phyloP scores from a whole-genome alignment of 1,140 invertebrate genomes.

The Geopemphigus sp. region DNA sequence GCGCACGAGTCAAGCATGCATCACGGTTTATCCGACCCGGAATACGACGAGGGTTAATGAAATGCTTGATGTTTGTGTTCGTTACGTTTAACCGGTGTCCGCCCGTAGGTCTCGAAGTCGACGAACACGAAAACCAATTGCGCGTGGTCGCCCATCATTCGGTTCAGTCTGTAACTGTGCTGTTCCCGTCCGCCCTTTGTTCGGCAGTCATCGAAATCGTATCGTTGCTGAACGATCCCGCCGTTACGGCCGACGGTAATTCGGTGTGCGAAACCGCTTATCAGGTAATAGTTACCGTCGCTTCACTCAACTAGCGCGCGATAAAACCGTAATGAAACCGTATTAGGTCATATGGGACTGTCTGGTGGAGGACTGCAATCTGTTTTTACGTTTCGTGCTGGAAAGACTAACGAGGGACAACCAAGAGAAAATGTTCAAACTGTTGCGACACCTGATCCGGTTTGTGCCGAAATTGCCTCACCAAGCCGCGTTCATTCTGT shows the following conservation, averaged over 20 bases:
- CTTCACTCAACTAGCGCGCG: no score
- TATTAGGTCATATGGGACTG: slow-evolving; percentile 94
- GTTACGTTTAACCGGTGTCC: neutral
- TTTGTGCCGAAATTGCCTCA: slow-evolving; percentile 92
- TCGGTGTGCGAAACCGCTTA: slow-evolving; percentile 88
- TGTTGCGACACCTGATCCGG: slow-evolving; percentile 85
- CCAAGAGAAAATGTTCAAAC: slow-evolving; percentile 93
- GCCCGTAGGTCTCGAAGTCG: neutral
- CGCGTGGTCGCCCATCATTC: slow-evolving; percentile 69
- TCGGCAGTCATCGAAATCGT: slow-evolving; percentile 94
- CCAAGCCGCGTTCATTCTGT: slow-evolving; percentile 96
- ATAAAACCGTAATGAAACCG: slow-evolving; percentile 31
- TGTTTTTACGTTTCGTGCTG: slow-evolving; percentile 93
- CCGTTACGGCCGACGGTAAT: slow-evolving; percentile 89
- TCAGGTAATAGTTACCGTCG: no score
- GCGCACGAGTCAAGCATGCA: slow-evolving; percentile 93
- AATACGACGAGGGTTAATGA: slow-evolving; percentile 81
- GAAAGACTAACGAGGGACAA: slow-evolving; percentile 93
- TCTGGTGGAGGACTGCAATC: slow-evolving; percentile 93
- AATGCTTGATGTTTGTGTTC: neutral
- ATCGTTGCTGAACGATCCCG: slow-evolving; percentile 90
- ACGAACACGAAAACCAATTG: slow-evolving; percentile 55
- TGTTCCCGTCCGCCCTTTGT: slow-evolving; percentile 96
- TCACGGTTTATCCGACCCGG: slow-evolving; percentile 77
- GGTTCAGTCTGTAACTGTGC: slow-evolving; percentile 83